Evolutionary conservation across 2,113 vertebrate species (phyloP).

Genomic region (Myotis davidii): DNA sequence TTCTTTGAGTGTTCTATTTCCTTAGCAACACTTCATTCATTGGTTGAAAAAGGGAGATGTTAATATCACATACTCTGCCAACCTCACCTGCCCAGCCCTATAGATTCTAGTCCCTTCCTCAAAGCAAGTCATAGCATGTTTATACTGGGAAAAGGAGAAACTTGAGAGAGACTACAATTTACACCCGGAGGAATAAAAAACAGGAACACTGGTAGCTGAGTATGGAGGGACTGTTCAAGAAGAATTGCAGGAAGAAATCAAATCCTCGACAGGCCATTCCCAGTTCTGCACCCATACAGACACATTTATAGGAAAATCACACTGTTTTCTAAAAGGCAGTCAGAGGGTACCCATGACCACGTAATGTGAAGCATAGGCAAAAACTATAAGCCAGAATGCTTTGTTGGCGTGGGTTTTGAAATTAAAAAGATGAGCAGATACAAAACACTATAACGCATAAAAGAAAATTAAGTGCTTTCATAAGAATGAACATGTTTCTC

Average conservation of each 20-base stretch:
- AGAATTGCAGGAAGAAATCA: not conserved
- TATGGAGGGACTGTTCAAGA: not conserved
- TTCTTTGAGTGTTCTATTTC: not conserved
- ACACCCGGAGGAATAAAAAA: not conserved
- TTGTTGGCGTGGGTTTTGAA: conserved; percentile 7
- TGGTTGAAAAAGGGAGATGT: not conserved
- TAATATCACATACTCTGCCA: not conserved
- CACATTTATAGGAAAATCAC: not conserved
- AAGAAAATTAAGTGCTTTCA: conserved; percentile 42
- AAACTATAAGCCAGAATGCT: conserved; percentile 9
- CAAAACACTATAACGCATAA: not conserved
- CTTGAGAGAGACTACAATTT: not conserved
- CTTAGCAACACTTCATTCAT: not conserved
- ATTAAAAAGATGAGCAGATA: not conserved
- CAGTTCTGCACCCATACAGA: not conserved
- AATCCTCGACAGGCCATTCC: not conserved
- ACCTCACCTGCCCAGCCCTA: not conserved
- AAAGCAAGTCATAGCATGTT: not conserved
- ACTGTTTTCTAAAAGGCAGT: not conserved
- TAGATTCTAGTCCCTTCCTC: not conserved
- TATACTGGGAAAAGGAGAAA: not conserved
- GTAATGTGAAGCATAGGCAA: not conserved
- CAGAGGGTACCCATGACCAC: not conserved
- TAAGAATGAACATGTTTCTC: conserved; percentile 19
- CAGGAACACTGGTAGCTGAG: not conserved